Percentiles rank a stretch among this genome's conserved stretches.
Evolutionary conservation across 1,140 invertebrate genomes (phyloP).

Genomic region (Nylanderia fulva): DNA sequence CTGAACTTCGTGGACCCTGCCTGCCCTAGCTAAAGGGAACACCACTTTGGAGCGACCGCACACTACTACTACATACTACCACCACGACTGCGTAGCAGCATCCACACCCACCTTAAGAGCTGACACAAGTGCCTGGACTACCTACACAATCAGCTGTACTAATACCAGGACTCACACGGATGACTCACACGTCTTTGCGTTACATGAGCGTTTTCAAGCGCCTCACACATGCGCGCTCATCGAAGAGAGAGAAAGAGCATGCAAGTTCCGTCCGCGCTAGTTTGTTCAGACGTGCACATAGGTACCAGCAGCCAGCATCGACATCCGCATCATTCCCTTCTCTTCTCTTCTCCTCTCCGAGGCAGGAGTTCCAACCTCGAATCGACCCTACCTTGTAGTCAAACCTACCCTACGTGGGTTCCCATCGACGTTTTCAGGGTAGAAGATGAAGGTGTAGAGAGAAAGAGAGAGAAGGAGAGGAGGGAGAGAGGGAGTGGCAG

Average conservation of each 20-base stretch:
- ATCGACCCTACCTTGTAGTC: constrained; percentile 74
- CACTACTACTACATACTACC: background rate
- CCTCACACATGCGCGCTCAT: background rate
- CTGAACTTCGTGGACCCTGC: constrained; percentile 47
- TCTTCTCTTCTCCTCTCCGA: background rate
- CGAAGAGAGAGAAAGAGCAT: background rate
- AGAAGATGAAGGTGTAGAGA: constrained; percentile 37
- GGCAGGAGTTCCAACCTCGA: constrained; percentile 54
- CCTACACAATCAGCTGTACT: constrained; percentile 56
- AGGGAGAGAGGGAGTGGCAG: constrained; percentile 26
- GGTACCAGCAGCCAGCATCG: constrained; percentile 45
- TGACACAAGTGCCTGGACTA: constrained; percentile 55
- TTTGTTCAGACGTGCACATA: constrained; percentile 36
- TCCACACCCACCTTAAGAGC: constrained; percentile 58
- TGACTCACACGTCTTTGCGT: constrained; percentile 15
- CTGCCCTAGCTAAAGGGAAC: constrained; percentile 10
- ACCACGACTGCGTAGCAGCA: constrained; percentile 31
- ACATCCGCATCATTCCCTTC: constrained; percentile 58
- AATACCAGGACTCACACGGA: constrained; percentile 41
- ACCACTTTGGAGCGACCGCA: constrained; percentile 31
- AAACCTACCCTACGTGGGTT: constrained; percentile 66
- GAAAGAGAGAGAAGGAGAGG: background rate
- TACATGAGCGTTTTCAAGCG: constrained; percentile 13
- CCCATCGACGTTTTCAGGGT: constrained; percentile 62
- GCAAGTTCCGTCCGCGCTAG: constrained; percentile 15